These are phyloP conservation scores for Trichogramma pretiosum DNA, from an alignment of 1,140 invertebrate species.

Conservation along the genomic window DNA sequence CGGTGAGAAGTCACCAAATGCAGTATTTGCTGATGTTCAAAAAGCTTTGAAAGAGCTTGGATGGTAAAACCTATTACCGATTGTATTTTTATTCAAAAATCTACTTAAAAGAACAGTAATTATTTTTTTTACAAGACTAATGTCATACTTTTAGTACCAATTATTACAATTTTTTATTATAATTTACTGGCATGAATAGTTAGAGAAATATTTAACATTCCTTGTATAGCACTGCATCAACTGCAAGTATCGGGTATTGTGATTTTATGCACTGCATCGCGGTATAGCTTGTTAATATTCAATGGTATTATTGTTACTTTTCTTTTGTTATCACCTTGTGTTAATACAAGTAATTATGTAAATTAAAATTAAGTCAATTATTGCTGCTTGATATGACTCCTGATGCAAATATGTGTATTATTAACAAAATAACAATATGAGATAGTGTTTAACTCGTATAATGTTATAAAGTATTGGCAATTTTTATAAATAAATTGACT, in stretches of 20 bases:
- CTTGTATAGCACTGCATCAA: slow-evolving; percentile 1
- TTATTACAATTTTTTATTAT: slow-evolving; percentile 10
- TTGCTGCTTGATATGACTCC: slow-evolving; percentile 1
- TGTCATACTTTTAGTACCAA: background rate
- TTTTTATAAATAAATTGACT: too few species aligned
- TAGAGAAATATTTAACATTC: slow-evolving; percentile 11
- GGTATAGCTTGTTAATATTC: background rate
- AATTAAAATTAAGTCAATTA: slow-evolving; percentile 1
- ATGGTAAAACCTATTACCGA: slow-evolving; percentile 26
- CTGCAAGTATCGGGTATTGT: slow-evolving; percentile 6
- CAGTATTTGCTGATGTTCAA: slow-evolving; percentile 60
- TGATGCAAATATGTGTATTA: slow-evolving; percentile 2
- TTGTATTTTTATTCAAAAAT: slow-evolving; percentile 13
- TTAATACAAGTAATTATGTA: too few species aligned
- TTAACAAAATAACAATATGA: slow-evolving; percentile 5
- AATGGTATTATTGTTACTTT: background rate
- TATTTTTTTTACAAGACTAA: slow-evolving; percentile 14
- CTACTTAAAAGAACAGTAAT: background rate
- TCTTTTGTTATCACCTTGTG: too few species aligned
- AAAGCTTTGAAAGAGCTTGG: slow-evolving; percentile 40
- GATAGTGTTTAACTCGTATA: background rate
- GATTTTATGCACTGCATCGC: slow-evolving; percentile 4
- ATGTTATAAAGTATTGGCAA: too few species aligned
- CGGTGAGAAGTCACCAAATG: slow-evolving; percentile 56
- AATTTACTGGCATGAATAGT: background rate